Evolutionary conservation across 2,797 vertebrate genomes (phyloP).

Genomic region (Mergus octosetaceus): DNA sequence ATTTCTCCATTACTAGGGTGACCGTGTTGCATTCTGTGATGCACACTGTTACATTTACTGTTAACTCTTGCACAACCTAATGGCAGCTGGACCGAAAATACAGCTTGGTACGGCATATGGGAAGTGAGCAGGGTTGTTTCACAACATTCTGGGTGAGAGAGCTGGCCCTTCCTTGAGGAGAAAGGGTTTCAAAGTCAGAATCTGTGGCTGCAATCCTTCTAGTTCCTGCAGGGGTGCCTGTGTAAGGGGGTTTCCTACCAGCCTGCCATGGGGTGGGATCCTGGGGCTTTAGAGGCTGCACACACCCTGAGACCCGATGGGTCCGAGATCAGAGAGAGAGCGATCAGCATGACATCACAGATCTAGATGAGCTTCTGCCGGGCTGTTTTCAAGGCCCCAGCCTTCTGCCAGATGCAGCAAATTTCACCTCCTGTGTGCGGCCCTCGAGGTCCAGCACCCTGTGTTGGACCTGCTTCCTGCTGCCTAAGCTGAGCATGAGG

Average conservation of each 20-base stretch:
- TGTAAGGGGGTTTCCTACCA: background rate
- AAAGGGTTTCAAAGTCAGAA: background rate
- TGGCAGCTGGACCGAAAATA: background rate
- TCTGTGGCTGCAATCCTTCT: background rate
- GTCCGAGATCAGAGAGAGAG: background rate
- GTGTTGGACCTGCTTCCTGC: background rate
- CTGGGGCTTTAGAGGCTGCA: background rate
- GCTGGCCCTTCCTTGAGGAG: background rate
- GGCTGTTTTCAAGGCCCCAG: fast-evolving
- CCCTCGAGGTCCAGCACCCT: background rate
- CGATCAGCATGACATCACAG: background rate
- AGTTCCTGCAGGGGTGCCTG: background rate
- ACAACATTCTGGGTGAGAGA: background rate
- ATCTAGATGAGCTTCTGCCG: background rate
- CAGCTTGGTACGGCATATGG: background rate
- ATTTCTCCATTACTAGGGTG: background rate
- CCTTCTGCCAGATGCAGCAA: background rate
- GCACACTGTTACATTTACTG: background rate
- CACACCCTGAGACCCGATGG: fast-evolving
- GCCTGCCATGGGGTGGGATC: fast-evolving
- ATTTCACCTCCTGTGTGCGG: fast-evolving
- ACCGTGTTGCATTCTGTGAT: fast-evolving
- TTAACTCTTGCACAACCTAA: background rate
- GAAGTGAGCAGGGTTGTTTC: background rate
- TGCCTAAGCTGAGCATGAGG: background rate